Evolutionary conservation across 2,797 vertebrate species (phyloP), one percentile per base, ranked within the genome.

Genomic region (Falco concolor): DNA sequence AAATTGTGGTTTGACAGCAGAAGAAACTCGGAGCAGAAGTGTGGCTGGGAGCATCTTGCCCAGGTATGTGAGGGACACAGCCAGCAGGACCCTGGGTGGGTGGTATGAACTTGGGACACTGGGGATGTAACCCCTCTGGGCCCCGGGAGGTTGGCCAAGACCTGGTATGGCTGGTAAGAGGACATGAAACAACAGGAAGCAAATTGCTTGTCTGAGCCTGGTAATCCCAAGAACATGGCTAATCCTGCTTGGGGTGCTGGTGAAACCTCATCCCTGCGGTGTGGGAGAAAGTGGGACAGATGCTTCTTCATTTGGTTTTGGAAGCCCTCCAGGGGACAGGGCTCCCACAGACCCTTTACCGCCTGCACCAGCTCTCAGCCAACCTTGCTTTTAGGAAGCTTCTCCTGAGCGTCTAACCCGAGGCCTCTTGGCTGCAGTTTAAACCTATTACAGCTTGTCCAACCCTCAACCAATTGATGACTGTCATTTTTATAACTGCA

Each of bases 341-440:
- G 47, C 79, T 90, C 67, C 78, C 47, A 59, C 40, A 32, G 1
- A 8, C 25, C 67, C 52, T 59, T 44, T 34, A 18, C 30, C 83
- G 40, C 64, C 49, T 45, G 25, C n/a, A 27, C 56, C 5, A 2
- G 17, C 27, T 63, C 61, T 59, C 65, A 78, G 77, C 28, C 90
- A 93, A 3, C 57, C 56, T 80, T 42, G 45, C 68, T 63, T 56
- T 87, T 56, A 53, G 86, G 74, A 84, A 65, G 60, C 32, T 94
- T 89, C 85, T 80, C 87, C 84, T 47, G 13, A 89, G 64, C 53
- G 74, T 36, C 75, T 54, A 74, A 80, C 70, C 65, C 68, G 73
- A 74, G 65, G 60, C 45, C 54, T 86, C 87, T 13, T 96, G 92
- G 81, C 92, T 94, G 87, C 60, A 95, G 28, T 74, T 94, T 84